A percentile compares a stretch with the other conserved stretches of the same genome.
These are phyloP conservation scores for Noctua comes DNA, from an alignment of 2,888 invertebrate species.

Conservation along the genomic window DNA sequence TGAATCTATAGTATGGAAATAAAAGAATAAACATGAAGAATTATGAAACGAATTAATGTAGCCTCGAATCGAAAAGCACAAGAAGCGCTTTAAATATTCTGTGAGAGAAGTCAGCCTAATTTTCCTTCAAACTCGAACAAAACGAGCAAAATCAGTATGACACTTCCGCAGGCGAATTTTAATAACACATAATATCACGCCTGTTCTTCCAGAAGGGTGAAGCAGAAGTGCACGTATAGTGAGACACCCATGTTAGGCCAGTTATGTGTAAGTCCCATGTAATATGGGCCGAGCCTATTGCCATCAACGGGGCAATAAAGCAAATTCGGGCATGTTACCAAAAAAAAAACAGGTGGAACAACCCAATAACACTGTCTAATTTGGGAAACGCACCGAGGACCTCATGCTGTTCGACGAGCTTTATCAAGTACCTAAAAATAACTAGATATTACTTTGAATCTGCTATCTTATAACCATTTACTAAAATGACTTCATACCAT, in stretches of 20 bases:
- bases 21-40: no score
- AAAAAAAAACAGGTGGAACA: background rate
- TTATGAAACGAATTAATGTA: no score
- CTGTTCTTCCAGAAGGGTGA: no score
- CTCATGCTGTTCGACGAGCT: background rate
- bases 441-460: slow-evolving; percentile 1
- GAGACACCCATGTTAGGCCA: background rate
- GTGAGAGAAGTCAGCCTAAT: background rate
- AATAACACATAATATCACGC: background rate
- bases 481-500: slow-evolving; percentile 5
- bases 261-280: background rate
- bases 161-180: no score
- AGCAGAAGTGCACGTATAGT: no score
- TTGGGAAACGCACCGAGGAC: background rate
- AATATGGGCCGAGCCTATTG: background rate
- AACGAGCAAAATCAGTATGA: no score
- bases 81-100: background rate
- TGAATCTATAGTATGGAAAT: no score
- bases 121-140: no score
- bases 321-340: background rate
- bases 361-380: background rate
- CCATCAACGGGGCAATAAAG: background rate
- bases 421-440: background rate
- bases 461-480: background rate
- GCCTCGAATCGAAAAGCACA: background rate